Conservation (phyloP, 2,113 vertebrate species). For the Corythaixoides concolor region DNA sequence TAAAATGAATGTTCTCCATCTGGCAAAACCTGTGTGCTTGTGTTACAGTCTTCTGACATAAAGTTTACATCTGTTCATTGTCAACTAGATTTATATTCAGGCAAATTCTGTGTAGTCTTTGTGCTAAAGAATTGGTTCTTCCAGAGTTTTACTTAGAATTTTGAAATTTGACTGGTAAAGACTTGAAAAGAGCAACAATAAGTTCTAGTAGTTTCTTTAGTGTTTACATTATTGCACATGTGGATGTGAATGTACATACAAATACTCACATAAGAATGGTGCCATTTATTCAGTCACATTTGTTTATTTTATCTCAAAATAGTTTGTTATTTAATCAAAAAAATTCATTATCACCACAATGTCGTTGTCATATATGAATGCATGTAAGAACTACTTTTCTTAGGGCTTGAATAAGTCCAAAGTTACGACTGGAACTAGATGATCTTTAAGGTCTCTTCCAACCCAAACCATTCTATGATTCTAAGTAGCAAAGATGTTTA, state of each 20-base stretch:
- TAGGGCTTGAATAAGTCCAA: background rate
- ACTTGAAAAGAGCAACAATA: background rate
- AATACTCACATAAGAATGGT: background rate
- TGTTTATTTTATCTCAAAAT: background rate
- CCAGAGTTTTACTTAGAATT: background rate
- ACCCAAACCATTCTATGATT: too few species aligned
- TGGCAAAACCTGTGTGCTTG: background rate
- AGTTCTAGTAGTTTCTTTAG: background rate
- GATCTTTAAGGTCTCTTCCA: too few species aligned
- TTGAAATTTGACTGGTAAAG: background rate
- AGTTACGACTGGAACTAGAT: too few species aligned
- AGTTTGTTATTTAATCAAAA: background rate
- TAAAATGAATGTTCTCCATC: background rate
- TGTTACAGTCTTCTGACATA: background rate
- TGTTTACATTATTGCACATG: background rate
- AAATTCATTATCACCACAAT: background rate
- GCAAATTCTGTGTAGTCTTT: background rate
- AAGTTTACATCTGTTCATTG: background rate
- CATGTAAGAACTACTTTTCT: background rate
- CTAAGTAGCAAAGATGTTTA: background rate
- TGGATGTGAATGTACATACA: background rate
- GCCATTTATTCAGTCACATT: background rate
- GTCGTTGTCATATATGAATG: background rate
- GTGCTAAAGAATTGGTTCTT: background rate
- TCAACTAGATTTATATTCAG: background rate